Evolutionary conservation across 2,797 vertebrate genomes (phyloP).

Genomic region (Tarsius wallacei): DNA sequence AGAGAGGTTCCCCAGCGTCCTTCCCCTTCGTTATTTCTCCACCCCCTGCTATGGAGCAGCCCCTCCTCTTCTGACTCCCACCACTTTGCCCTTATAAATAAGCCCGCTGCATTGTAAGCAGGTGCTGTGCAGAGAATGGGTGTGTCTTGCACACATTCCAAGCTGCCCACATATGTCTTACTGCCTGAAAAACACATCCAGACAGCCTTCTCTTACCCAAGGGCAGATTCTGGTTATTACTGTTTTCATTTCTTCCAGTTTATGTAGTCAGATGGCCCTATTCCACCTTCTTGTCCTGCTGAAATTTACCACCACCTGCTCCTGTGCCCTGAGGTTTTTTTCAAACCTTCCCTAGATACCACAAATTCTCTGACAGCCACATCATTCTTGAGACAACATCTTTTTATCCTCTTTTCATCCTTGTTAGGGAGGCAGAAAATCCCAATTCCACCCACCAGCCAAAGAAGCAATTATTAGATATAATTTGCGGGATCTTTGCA

Average conservation of each 20-base stretch:
- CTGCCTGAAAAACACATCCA: slow-evolving; percentile 69
- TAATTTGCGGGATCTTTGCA: slow-evolving; percentile 52
- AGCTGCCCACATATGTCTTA: slow-evolving; percentile 68
- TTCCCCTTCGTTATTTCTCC: not conserved
- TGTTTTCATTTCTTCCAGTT: slow-evolving; percentile 4
- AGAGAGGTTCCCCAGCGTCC: slow-evolving; percentile 43
- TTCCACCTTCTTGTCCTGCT: not conserved
- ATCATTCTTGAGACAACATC: slow-evolving; percentile 38
- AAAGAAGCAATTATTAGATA: slow-evolving; percentile 69
- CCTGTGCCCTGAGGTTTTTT: not conserved
- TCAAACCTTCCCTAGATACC: not conserved
- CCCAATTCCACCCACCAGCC: not conserved
- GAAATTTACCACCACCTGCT: slow-evolving; percentile 6
- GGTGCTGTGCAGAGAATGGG: slow-evolving; percentile 63
- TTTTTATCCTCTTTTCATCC: slow-evolving; percentile 54
- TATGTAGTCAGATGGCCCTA: not conserved
- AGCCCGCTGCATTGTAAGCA: slow-evolving; percentile 60
- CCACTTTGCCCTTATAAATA: slow-evolving; percentile 73
- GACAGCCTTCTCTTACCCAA: slow-evolving; percentile 50
- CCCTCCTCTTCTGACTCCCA: slow-evolving; percentile 55
- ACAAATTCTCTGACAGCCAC: slow-evolving; percentile 49
- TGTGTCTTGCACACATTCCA: slow-evolving; percentile 66
- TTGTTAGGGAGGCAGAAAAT: slow-evolving; percentile 54
- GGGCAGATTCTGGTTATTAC: slow-evolving; percentile 8
- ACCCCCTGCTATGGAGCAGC: slow-evolving; percentile 47